Base-by-base conservation (phyloP, 2,888 invertebrate genomes). In the Mellilla xanthometata region DNA sequence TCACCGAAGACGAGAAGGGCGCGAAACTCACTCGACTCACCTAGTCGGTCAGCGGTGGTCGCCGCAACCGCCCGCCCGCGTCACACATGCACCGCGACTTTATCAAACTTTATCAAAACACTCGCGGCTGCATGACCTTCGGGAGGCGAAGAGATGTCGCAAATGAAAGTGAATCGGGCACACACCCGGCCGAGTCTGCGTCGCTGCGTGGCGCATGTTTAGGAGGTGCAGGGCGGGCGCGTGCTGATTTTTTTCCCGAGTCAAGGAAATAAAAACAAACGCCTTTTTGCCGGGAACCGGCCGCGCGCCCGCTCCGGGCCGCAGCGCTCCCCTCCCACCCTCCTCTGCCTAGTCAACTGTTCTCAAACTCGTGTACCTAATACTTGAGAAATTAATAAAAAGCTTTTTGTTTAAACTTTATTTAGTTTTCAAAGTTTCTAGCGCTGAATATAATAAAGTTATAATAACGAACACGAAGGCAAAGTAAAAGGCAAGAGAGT, bases 161-260 rank as follows among this genome's bases (percentile, higher is more conserved):
- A 85, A 89, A 88, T 86, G 90, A 90, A 90, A 90, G 90, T 90
- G 90, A 90, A 89, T 86, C 76, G 78, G 77, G 84, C 85, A 86
- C 78, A 82, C 85, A 82, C 79, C 84, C 85, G 79, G 76, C 71
- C 81, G 81, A 78, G 76, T 81, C 83, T 81, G 88, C 88, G 90
- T 87, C 89, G 89, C 86, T 87, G 90, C 90, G 89, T 87, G 85
- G 90, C 90, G 90, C 90, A 90, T 89, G 90, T 87, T 87, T 86
- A 85, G 86, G 83, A 83, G 89, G 84, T 88, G 87, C 87, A 89
- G 86, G 85, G 85, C 87, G 88, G 86, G 89, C 81, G 82, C 82
- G 82, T 82, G 82, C 79, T 80, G 72, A 81, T 81, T 84, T 84
- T 81, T 89, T 88, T 81, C 79, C 52, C 85, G 83, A 83, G 80